Conservation (phyloP, 2,113 vertebrate species). For the Chionomys nivalis region DNA sequence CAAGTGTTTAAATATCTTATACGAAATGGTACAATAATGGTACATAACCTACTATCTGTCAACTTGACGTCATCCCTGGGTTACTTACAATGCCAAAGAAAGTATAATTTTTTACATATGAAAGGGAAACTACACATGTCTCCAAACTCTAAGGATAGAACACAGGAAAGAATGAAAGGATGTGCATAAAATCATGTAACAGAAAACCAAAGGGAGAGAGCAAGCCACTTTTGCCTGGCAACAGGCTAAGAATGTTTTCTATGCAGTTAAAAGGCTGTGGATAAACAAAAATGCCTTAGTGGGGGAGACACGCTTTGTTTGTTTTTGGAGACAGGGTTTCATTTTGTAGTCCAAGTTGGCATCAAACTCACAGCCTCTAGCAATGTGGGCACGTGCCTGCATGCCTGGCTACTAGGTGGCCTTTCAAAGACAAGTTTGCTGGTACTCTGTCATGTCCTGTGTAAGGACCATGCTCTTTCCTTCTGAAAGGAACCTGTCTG, state of each 20-base stretch:
- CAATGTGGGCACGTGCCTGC: neutral
- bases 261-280: neutral
- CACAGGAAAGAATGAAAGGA: neutral
- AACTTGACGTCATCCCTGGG: neutral
- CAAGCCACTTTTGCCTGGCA: neutral
- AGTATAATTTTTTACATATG: neutral
- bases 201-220: neutral
- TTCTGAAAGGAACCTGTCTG: slow-evolving; percentile 3
- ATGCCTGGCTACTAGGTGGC: neutral
- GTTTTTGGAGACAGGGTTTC: neutral
- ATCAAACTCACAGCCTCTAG: neutral
- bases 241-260: slow-evolving; percentile 1
- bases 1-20: neutral
- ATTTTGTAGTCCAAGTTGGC: neutral
- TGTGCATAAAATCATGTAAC: neutral
- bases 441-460: neutral
- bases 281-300: neutral
- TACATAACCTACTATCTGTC: neutral
- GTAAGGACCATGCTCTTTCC: neutral
- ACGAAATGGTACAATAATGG: neutral
- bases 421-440: neutral
- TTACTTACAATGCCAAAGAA: neutral
- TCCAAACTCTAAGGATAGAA: neutral
- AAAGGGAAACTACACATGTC: neutral
- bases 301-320: neutral